phyloP scores from a whole-genome alignment of 1,140 invertebrate species.

The Leptinotarsa undecemlineata region DNA sequence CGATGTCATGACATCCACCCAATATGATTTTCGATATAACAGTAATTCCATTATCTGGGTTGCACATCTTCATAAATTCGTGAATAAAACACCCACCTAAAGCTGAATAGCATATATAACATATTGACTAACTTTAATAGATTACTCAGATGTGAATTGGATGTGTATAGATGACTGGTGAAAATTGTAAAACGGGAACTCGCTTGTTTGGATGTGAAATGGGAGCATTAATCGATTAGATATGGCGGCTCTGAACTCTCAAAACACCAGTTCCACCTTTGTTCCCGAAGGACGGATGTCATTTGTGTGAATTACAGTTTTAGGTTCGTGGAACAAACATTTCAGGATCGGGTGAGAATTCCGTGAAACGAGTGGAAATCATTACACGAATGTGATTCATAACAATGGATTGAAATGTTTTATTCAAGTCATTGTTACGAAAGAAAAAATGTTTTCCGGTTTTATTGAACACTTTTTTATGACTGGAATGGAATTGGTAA shows the following conservation, averaged over 20 bases:
- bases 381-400: too few relatives aligned
- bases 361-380: too few relatives aligned
- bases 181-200: not conserved
- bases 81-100: not conserved
- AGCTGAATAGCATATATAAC: constrained; percentile 1
- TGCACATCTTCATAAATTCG: not conserved
- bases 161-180: not conserved
- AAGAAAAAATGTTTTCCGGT: too few relatives aligned
- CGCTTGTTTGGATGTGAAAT: constrained; percentile 17
- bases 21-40: too few relatives aligned
- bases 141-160: not conserved
- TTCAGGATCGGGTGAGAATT: too few relatives aligned
- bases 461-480: too few relatives aligned
- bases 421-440: too few relatives aligned
- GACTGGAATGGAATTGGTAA: too few relatives aligned
- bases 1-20: too few relatives aligned
- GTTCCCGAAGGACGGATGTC: constrained; percentile 6
- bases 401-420: too few relatives aligned
- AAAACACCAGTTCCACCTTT: constrained; percentile 8
- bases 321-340: too few relatives aligned
- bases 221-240: constrained; percentile 16
- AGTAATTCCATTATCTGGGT: not conserved
- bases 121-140: not conserved
- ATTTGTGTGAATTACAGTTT: too few relatives aligned
- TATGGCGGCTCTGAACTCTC: constrained; percentile 20